Base-by-base conservation (phyloP, 1,140 invertebrate species). In the Temnothorax longispinosus region DNA sequence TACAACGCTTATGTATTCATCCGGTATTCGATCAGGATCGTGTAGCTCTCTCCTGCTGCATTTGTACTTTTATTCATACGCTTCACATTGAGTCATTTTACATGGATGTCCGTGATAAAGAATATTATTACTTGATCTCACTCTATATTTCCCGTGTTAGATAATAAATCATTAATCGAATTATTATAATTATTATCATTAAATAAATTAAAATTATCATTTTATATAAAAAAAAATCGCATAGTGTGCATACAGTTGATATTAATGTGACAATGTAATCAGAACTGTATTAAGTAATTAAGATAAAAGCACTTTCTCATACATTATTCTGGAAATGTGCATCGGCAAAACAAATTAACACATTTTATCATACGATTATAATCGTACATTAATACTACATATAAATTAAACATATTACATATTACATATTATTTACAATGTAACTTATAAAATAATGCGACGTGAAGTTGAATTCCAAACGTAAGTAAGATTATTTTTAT, bases 11-110 rank as follows among this genome's bases (percentile, higher is more conserved):
- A 84, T 87, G 44, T 89, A 85, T 91, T 90, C 85, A 54, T 84
- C 15, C 65, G 91, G 90, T 88, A 88, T 94, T 92, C 92, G 90
- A 93, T 94, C 93, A 93, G 93, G 90, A 91, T 90, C 89, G 90
- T 93, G 90, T 86, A 91, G 91, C 89, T 78, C 32, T 78, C 41
- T 50, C 15, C 41, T 89, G 85, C 69, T 75, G 80, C 86, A 92
- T 93, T 93, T 93, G 92, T 93, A 93, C 92, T 92, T 89, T 93
- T 67, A 90, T 91, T 74, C 71, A 47, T 27, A 27, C 27, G 27
- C 82, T 64, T 80, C 60, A 86, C 54, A 80, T 69, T 88, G 44
- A 90, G 35, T 90, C 21, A 85, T 87, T 87, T n/a, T 88, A 88
- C 52, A 74, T 76, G 64, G 15, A 60, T 88, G 64, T 82, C 41